These are phyloP conservation scores for Drosophila multiciliata DNA, from an alignment of 2,888 invertebrate genomes.

Conservation along the genomic window DNA sequence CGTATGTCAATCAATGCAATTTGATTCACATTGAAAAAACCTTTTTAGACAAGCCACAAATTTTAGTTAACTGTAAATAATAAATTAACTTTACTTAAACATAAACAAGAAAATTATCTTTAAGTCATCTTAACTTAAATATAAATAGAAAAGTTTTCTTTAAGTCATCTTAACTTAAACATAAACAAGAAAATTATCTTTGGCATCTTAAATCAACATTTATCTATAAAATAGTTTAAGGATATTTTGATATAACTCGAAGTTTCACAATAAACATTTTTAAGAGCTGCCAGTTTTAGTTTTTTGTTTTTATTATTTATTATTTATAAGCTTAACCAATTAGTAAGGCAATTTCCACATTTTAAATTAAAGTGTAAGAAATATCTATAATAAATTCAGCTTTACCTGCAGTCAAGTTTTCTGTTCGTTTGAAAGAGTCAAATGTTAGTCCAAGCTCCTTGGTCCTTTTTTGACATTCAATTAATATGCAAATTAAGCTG, in stretches of 20 bases:
- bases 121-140: neutral
- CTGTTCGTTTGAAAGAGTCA: constrained; percentile 26
- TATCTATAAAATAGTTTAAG: neutral
- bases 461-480: constrained; percentile 75
- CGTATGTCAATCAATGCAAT: constrained; percentile 10
- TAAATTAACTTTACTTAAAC: neutral
- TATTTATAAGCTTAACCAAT: neutral
- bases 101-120: neutral
- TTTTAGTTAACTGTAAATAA: neutral
- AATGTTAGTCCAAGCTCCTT: constrained; percentile 39
- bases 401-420: constrained; percentile 37
- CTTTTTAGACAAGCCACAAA: neutral
- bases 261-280: rapidly evolving
- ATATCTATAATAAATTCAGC: constrained; percentile 1
- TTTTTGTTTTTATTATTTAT: neutral
- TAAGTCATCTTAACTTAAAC: neutral
- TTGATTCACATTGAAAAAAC: neutral
- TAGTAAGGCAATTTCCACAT: neutral
- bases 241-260: neutral
- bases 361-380: neutral
- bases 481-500: constrained; percentile 75
- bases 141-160: too few species aligned
- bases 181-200: neutral
- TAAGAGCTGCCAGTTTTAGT: neutral
- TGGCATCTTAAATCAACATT: neutral